These are phyloP conservation scores for Pterois miles DNA, from an alignment of 2,797 vertebrate genomes.

Conservation along the genomic window DNA sequence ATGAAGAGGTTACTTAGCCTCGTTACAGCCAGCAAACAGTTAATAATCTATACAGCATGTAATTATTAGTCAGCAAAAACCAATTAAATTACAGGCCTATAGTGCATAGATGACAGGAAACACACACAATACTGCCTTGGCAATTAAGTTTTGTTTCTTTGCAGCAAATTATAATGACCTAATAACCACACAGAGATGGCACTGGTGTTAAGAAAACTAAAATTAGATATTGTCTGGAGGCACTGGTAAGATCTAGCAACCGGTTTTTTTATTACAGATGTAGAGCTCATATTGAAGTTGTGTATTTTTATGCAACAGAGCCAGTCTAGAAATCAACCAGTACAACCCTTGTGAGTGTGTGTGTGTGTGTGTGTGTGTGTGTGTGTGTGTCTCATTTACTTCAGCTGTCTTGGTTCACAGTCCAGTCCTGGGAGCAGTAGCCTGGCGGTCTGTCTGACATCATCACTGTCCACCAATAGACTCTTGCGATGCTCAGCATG, in stretches of 20 bases:
- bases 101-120: background rate
- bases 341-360: background rate
- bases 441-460: slow-evolving; percentile 94
- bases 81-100: slow-evolving; percentile 9
- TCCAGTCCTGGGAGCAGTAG: slow-evolving; percentile 94
- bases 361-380: background rate
- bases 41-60: slow-evolving; percentile 15
- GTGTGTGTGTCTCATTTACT: slow-evolving; percentile 80
- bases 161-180: background rate
- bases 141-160: background rate
- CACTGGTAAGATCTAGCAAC: background rate
- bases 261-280: background rate
- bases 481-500: slow-evolving; percentile 96
- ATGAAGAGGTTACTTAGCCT: slow-evolving; percentile 23
- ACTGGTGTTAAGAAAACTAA: background rate
- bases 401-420: slow-evolving; percentile 96
- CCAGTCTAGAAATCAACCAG: background rate
- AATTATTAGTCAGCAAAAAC: slow-evolving; percentile 14
- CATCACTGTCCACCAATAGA: slow-evolving; percentile 94
- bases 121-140: background rate
- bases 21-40: background rate
- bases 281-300: background rate
- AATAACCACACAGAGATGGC: background rate
- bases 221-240: background rate
- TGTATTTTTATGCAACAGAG: background rate